Percentiles rank a stretch among this genome's conserved stretches.
phyloP scores from a whole-genome alignment of 2,888 invertebrate species.

The Heliconius hortense region DNA sequence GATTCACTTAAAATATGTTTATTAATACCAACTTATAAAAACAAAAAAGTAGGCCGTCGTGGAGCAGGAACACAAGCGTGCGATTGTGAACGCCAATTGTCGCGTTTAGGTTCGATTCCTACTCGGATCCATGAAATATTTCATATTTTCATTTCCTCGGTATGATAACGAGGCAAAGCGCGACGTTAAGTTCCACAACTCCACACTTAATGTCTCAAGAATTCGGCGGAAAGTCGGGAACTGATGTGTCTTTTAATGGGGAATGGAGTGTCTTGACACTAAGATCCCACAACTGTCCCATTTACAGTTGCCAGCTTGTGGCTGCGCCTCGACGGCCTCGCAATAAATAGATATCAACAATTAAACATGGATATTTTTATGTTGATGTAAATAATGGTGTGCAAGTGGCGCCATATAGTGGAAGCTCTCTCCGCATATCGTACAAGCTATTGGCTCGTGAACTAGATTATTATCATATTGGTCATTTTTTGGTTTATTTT shows the following conservation, averaged over 20 bases:
- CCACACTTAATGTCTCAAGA: neutral
- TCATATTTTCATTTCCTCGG: neutral
- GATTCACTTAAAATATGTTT: too few relatives aligned
- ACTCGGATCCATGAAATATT: neutral
- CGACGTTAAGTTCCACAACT: neutral
- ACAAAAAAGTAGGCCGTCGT: too few relatives aligned
- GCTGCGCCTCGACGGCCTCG: neutral
- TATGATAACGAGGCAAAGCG: neutral
- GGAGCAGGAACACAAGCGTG: too few relatives aligned
- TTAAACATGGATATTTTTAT: constrained; percentile 55
- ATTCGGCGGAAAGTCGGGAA: neutral
- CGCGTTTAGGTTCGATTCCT: neutral
- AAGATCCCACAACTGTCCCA: neutral
- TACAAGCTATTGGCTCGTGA: constrained; percentile 56
- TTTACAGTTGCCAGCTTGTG: neutral
- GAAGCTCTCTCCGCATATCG: constrained; percentile 65
- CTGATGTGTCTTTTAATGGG: neutral
- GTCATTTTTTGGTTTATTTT: constrained; percentile 43
- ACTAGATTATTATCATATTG: constrained; percentile 34
- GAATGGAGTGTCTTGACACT: neutral
- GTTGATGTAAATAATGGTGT: constrained; percentile 62
- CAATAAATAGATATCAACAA: neutral
- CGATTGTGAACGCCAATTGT: too few relatives aligned
- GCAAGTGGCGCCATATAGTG: constrained; percentile 60
- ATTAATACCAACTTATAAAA: too few relatives aligned